Evolutionary conservation across 2,888 invertebrate genomes (phyloP).

Genomic region (Caenorhabditis virilis): DNA sequence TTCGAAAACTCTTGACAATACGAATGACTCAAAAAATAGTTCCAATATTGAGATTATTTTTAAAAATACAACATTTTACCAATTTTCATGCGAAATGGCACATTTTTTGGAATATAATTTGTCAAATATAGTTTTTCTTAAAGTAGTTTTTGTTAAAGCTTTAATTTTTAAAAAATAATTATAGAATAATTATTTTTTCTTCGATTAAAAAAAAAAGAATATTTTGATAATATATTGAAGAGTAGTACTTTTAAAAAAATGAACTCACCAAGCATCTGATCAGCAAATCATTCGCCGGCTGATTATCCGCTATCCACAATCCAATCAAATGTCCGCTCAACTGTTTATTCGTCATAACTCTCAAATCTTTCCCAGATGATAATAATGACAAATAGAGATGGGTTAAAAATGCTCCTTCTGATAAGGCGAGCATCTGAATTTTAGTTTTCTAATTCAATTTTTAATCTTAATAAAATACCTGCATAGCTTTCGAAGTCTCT

Average conservation of each 20-base stretch:
- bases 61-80: too few species aligned
- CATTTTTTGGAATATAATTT: too few species aligned
- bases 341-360: conserved; percentile 76
- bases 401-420: conserved; percentile 91
- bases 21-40: too few species aligned
- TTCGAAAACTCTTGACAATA: neutral
- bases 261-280: conserved; percentile 55
- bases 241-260: neutral
- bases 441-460: neutral
- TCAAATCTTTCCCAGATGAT: conserved; percentile 80
- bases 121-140: too few species aligned
- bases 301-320: conserved; percentile 91
- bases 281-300: conserved; percentile 63
- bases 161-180: neutral
- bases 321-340: conserved; percentile 90
- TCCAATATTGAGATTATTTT: too few species aligned
- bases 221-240: too few species aligned
- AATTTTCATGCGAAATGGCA: too few species aligned
- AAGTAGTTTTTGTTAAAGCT: too few species aligned
- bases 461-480: conserved; percentile 18
- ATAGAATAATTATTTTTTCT: neutral
- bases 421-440: conserved; percentile 83
- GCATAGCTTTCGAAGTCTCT: conserved; percentile 91
- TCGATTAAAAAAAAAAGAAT: neutral
- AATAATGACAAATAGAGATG: conserved; percentile 90